These are phyloP conservation scores for Trichoplusia ni DNA, from an alignment of 1,140 invertebrate genomes.

Conservation along the genomic window DNA sequence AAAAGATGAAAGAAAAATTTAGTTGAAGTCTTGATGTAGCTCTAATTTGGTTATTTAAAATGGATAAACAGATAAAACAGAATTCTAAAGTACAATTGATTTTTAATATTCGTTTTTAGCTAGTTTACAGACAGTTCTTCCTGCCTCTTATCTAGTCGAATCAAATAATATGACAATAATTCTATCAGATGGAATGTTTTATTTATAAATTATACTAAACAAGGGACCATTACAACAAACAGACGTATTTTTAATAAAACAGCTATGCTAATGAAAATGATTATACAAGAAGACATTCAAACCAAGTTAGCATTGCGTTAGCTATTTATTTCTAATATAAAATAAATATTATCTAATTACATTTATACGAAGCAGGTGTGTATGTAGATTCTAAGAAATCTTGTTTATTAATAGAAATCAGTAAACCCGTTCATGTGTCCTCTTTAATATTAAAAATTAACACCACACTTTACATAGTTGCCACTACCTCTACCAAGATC, in stretches of 20 bases:
- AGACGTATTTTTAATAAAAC: conserved; percentile 14
- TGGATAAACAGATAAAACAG: no score
- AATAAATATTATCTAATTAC: conserved; percentile 11
- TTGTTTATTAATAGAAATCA: conserved; percentile 29
- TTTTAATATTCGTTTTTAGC: no score
- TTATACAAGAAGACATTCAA: no score
- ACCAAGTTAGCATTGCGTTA: no score
- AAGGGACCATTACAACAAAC: background rate
- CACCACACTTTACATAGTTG: conserved; percentile 20
- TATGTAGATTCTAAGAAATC: conserved; percentile 8
- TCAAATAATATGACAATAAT: background rate
- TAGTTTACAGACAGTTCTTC: no score
- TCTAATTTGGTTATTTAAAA: no score
- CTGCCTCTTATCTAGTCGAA: no score
- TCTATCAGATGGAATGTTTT: background rate
- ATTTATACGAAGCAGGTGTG: background rate
- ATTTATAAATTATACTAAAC: background rate
- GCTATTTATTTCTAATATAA: conserved; percentile 14
- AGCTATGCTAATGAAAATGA: background rate
- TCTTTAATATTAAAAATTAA: conserved; percentile 32
- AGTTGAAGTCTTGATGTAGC: no score
- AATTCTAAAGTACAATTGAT: no score
- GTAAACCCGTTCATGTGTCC: conserved; percentile 26
- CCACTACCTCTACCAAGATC: background rate
- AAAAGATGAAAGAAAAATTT: background rate